Base-by-base conservation (phyloP, 2,797 vertebrate genomes). In the Lophura swinhoii region DNA sequence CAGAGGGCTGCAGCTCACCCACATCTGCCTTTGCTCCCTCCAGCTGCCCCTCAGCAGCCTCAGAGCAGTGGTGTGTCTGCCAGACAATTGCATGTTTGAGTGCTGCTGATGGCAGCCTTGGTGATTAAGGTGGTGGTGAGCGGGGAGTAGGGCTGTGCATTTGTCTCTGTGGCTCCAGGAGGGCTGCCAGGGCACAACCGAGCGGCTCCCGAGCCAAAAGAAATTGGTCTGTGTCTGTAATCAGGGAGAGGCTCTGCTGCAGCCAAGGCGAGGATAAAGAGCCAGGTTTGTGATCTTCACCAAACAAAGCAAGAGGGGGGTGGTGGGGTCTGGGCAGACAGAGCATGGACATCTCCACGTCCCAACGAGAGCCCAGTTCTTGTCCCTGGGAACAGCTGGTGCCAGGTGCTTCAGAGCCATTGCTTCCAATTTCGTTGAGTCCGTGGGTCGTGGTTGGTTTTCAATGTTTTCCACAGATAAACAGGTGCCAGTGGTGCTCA, bases 261-360 rank as follows among this genome's bases (percentile, higher is more conserved):
- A 64, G 80, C 67, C 67, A 41, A 68, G 72, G 37, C 63, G 43
- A 58, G 37, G 33, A 43, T 59, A 48, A 85, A 81, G 26, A 37
- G 33, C 60, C 84, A 80, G 75, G 75, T 67, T 71, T 91, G 75
- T 72, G 79, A 93, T 68, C 43, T 63, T 49, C 80, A 77, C 49
- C 66, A 46, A 56, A 67, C 9, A 66, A 63, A 72, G 75, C 48
- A 51, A 63, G 43, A 22, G 43, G 53, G 62, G 33, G 48, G 60
- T 17, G 51, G 60, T 37, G 37, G 13, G 31, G 31, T 56, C 33
- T 43, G 51, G 33, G 43, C 75, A 62, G 59, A 62, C 26, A 14
- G 66, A 53, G 71, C 21, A 33, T 8, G 69, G 63, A 56, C 58
- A 35, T 74, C 60, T 60, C 69, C 73, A 60, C 68, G 51, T 22